Evolutionary conservation across 2,113 vertebrate genomes (phyloP).

Genomic region (Phaethornis superciliosus): DNA sequence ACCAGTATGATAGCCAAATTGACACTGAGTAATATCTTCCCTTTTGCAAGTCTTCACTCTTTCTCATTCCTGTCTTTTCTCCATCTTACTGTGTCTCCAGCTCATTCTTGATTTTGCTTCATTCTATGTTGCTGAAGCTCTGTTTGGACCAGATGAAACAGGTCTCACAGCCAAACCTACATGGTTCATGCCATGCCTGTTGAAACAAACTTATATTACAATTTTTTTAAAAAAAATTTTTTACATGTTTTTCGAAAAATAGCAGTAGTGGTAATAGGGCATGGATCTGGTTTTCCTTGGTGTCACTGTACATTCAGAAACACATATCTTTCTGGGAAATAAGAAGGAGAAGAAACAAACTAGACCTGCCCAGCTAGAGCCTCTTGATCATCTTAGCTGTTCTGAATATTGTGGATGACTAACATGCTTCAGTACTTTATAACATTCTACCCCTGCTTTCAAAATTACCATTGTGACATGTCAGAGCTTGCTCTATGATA

Average conservation of each 20-base stretch:
- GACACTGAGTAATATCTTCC: background rate
- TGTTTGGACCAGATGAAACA: background rate
- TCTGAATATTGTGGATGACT: background rate
- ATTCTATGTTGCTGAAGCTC: background rate
- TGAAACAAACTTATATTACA: accelerated
- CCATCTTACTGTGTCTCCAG: background rate
- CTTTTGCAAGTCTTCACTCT: background rate
- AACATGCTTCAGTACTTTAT: background rate
- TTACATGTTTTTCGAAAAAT: background rate
- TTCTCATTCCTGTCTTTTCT: background rate
- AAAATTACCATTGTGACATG: background rate
- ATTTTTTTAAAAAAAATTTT: background rate
- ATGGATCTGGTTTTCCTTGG: background rate
- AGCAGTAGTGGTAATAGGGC: background rate
- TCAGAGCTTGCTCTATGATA: background rate
- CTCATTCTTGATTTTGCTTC: background rate
- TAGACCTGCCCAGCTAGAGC: background rate
- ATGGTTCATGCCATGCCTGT: background rate
- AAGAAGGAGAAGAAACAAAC: background rate
- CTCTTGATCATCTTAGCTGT: background rate
- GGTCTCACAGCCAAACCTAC: background rate
- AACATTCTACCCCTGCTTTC: background rate
- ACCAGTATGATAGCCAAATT: background rate
- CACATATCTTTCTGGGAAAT: background rate
- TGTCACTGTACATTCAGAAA: background rate